Base-by-base conservation (phyloP, 2,888 invertebrate species). In the Mechanitis mazaeus region DNA sequence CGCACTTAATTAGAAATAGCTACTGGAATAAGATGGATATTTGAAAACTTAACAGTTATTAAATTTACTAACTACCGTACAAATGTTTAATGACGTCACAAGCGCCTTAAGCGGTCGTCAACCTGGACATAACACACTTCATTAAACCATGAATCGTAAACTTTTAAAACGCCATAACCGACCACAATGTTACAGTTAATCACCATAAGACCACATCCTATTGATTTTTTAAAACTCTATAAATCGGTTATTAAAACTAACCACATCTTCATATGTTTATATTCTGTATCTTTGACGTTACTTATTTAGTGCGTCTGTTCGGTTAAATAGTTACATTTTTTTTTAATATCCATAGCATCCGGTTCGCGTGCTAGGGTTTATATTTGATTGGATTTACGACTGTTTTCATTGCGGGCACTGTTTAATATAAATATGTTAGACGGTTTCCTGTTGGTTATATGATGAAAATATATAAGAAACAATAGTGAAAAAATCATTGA, bases 361-460 rank as follows among this genome's bases (percentile, higher is more conserved):
- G 88, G 84, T 72, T 57, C 60, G 68, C 69, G 71, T 70, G 75
- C 74, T 75, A 78, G 79, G 81, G 81, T 87, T 87, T 88, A 86
- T 78, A 87, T 87, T 84, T 77, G 83, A 87, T 86, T 83, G 83
- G 72, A 89, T 90, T 89, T 89, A 90, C 82, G 89, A 84, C 86
- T 87, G 88, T 88, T 88, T 86, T 87, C 85, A 84, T 81, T 86
- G 87, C 85, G 81, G 78, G 78, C 77, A 84, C 82, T 84, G 87
- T 88, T 87, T 85, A 76, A 85, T 87, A 86, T 88, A 88, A 87
- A 89, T 88, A 87, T 75, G 78, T 76, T 75, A 73, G 77, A 72
- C 76, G 71, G 87, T 83, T 87, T 89, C 89, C 89, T 87, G 89
- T 85, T 82, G 75, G 82, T 81, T 85, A 78, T 83, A 83, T 80